Evolutionary conservation across 1,140 invertebrate genomes (phyloP), one percentile per base, ranked within the genome.

Genomic region (Antheraea pernyi): DNA sequence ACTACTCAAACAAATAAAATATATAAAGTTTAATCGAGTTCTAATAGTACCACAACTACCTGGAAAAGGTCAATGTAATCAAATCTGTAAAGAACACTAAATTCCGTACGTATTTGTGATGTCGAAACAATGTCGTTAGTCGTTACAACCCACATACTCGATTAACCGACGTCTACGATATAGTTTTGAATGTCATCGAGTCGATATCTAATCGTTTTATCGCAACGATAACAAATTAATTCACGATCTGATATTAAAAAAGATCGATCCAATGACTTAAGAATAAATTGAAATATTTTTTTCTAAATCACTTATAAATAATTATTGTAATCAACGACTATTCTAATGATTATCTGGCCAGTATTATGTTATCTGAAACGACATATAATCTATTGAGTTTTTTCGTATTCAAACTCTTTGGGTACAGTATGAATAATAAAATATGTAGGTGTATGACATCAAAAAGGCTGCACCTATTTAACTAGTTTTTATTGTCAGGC

Each of bases 171-270:
- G n/a, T 8, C 61, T 37, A 8, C 61, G 10, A 22, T 37, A 37
- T 63, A 10, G 30, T 36, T 37, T 13, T 63, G 18, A 63, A 63
- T 63, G 61, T 63, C 61, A 63, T 37, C 22, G 30, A 63, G 30
- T 13, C 36, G 37, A 63, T 63, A 37, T 9, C 46, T 53, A 53
- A 53, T 53, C 16, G 16, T 53, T 53, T 53, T 53, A 42, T 42
- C 39, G 11, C 39, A 42, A 42, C 8, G 11, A 3, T 42, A 42
- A 42, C 11, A 42, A 42, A 42, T 42, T 42, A 53, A 53, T 53
- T 53, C 11, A 13, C 9, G 46, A 53, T 53, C 16, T 53, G 46
- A 53, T 53, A 42, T 53, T 53, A 53, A 53, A n/a, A 42, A 53
- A 53, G 11, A 53, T 53, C 1, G 46, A 53, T 16, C 16, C 46